Evolutionary conservation across 2,888 invertebrate species (phyloP).

Genomic region (Lydus trimaculatus): DNA sequence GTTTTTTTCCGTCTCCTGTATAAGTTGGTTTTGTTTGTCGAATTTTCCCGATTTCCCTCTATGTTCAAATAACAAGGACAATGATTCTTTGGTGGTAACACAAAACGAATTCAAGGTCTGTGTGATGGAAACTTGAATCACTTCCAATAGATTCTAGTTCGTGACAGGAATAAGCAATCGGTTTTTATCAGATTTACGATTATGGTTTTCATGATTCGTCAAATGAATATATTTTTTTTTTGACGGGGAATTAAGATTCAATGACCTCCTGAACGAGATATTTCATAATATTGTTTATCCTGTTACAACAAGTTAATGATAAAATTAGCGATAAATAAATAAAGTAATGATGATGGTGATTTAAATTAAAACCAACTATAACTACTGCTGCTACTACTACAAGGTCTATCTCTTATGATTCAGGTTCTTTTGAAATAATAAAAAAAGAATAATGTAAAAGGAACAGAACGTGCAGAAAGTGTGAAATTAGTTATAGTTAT

Average conservation of each 20-base stretch:
- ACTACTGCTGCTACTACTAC: no score
- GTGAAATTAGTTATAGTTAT: background rate
- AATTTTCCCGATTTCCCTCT: background rate
- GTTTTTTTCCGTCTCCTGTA: no score
- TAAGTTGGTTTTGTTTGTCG: background rate
- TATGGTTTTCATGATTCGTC: slow-evolving; percentile 6
- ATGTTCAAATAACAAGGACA: background rate
- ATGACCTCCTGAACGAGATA: background rate
- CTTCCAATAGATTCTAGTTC: slow-evolving; percentile 1
- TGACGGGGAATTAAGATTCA: background rate
- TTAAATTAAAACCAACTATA: no score
- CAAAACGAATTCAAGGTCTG: background rate
- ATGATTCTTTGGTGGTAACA: background rate
- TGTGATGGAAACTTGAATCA: background rate
- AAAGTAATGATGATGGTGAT: background rate
- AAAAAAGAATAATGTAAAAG: no score
- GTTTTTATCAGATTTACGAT: slow-evolving; percentile 6
- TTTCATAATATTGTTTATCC: background rate
- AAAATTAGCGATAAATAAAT: background rate
- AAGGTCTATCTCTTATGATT: no score
- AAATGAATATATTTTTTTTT: background rate
- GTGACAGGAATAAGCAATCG: background rate
- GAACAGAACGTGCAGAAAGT: background rate
- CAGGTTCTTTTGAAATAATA: no score
- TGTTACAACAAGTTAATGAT: background rate